phyloP scores from a whole-genome alignment of 2,888 invertebrate genomes.

The Stramonita haemastoma region DNA sequence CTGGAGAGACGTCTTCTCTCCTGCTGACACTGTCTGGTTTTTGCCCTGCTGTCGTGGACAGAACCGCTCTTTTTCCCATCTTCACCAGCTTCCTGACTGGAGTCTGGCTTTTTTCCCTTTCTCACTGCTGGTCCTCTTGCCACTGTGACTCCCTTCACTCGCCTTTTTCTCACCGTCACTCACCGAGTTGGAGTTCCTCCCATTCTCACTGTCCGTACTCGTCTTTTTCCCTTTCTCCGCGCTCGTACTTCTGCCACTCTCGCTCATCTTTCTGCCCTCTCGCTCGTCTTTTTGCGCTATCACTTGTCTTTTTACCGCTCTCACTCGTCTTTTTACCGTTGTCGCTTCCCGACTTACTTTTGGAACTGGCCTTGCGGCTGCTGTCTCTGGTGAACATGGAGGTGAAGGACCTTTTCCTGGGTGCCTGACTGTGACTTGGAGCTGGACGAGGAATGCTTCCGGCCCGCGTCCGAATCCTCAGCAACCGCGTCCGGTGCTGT shows the following conservation, averaged over 20 bases:
- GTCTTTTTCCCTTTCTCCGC: not conserved
- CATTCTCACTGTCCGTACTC: not conserved
- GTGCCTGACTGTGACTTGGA: not conserved
- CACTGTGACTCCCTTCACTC: no score
- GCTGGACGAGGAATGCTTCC: not conserved
- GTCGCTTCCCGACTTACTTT: not conserved
- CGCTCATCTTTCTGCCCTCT: not conserved
- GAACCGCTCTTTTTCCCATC: not conserved
- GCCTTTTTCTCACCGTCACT: not conserved
- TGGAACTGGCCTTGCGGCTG: not conserved
- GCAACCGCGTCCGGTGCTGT: not conserved
- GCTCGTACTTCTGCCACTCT: not conserved
- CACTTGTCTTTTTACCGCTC: not conserved
- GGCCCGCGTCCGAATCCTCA: not conserved
- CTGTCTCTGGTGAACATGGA: conserved; percentile 19
- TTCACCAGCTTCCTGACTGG: no score
- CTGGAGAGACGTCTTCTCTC: no score
- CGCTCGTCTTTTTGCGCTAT: not conserved
- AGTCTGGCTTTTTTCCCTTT: no score
- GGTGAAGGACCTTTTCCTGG: not conserved
- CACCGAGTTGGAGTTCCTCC: not conserved
- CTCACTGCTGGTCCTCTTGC: no score
- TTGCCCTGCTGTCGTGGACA: not conserved
- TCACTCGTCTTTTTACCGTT: not conserved
- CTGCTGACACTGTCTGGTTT: no score